Evolutionary conservation across 53 echinoderm and acorn worm genomes (phyloP), one percentile per base, ranked within the genome.

Genomic region (Zoroaster sp.): DNA sequence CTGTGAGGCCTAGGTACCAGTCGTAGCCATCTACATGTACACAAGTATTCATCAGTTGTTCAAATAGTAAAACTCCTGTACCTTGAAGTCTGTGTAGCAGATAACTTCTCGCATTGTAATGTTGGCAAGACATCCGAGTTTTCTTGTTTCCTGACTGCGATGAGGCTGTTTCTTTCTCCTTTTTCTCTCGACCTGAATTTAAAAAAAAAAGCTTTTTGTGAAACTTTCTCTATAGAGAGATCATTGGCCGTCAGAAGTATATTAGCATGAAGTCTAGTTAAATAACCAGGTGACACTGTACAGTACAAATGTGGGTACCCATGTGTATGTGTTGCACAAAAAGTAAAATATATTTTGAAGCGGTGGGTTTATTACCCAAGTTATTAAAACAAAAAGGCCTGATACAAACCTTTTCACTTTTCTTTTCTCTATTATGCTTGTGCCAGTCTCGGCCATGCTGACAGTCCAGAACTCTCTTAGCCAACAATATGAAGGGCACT

Each of bases 401-500:
- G 2, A 73, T 40, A 74, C 74, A 44, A 14, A 70, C 68, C 46
- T 34, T 55, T 3, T 36, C 85, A 14, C 35, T 36, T 18, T 85
- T 69, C n/a, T 51, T 85, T 4, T 49, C 37, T n/a, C 25, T 38
- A 18, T 25, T 21, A 4, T 12, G 49, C 23, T n/a, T 83, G 69
- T 83, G 47, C 85, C 85, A 70, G 10, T 47, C 52, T 35, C 71
- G 31, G n/a, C 70, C 71, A 18, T 85, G 85, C 47, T 85, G 70
- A 34, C 85, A 85, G 34, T 71, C 85, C 0, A 85, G 85, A 37
- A 85, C 85, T 67, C 52, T 85, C 85, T 71, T 85, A 36, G 85
- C 85, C 35, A 85, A 51, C 71, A 85, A 21, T 35, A 85, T 85
- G 85, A 85, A 85, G 3, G 85, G 85, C 71, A 85, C 85, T n/a